Evolutionary conservation across 1,140 invertebrate species (phyloP).

Genomic region (Zaprionus tsacasi): DNA sequence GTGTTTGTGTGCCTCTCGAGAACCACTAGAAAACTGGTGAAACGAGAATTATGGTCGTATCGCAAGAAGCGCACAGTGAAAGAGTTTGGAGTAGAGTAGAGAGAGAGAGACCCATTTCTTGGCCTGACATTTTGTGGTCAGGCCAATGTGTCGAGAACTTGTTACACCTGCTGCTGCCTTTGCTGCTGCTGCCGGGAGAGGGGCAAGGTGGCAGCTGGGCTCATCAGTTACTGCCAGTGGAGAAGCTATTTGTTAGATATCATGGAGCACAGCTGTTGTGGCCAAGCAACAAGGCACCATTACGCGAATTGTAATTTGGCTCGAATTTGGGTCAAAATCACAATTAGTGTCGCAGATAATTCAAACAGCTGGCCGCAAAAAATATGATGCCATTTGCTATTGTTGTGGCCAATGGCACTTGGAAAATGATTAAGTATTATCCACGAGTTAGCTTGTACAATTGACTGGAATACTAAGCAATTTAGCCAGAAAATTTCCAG

Average conservation of each 20-base stretch:
- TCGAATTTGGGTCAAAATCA: conserved; percentile 77
- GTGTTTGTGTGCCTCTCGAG: neutral
- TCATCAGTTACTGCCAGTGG: conserved; percentile 31
- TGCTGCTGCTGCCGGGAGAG: neutral
- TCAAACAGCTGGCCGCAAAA: conserved; percentile 15
- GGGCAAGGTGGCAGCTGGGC: conserved; percentile 5
- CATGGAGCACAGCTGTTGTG: conserved; percentile 43
- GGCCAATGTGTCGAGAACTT: conserved; percentile 72
- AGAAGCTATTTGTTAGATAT: conserved; percentile 59
- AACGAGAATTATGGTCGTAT: conserved; percentile 44
- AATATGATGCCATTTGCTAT: conserved; percentile 18
- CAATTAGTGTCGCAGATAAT: conserved; percentile 65
- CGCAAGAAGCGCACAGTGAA: conserved; percentile 22
- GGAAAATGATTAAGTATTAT: conserved; percentile 5
- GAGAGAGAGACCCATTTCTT: conserved; percentile 66
- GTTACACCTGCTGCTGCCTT: conserved; percentile 70
- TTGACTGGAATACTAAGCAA: neutral
- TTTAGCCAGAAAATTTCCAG: neutral
- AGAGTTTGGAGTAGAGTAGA: conserved; percentile 24
- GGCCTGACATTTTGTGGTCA: conserved; percentile 73
- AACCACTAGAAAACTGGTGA: conserved; percentile 49
- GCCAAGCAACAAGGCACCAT: conserved; percentile 38
- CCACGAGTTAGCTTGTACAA: neutral
- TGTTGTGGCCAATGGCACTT: conserved; percentile 20
- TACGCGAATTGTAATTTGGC: conserved; percentile 72